Conservation (phyloP, 1,140 invertebrate genomes). For the Drosophila nigromelanica region DNA sequence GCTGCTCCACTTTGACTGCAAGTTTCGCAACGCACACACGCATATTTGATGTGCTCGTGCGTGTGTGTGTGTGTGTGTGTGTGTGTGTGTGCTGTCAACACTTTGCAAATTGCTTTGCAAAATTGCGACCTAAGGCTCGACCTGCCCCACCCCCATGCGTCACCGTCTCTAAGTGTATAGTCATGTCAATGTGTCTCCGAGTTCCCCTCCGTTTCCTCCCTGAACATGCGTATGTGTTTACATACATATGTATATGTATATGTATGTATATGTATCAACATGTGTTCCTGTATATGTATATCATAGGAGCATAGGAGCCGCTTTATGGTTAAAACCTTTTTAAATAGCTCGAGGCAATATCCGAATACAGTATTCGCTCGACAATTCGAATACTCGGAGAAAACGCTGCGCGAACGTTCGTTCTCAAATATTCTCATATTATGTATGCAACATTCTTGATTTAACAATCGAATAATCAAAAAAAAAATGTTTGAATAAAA, state of each 20-base stretch:
- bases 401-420: too few relatives aligned
- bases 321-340: neutral
- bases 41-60: conserved; percentile 1
- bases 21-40: conserved; percentile 26
- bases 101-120: conserved; percentile 46
- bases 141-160: neutral
- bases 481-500: too few relatives aligned
- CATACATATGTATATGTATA: neutral
- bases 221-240: neutral
- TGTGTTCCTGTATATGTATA: neutral
- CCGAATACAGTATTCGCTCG: neutral
- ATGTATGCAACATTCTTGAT: too few relatives aligned
- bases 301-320: neutral
- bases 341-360: conserved; percentile 30
- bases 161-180: conserved; percentile 44
- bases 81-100: conserved; percentile 35
- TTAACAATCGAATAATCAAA: too few relatives aligned
- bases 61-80: neutral
- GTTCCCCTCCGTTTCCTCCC: neutral
- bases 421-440: too few relatives aligned
- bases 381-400: too few relatives aligned
- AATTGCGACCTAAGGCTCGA: conserved; percentile 46
- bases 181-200: conserved; percentile 38
- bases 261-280: neutral
- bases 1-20: conserved; percentile 18